These are phyloP conservation scores for Calidris pygmaea DNA, from an alignment of 2,113 vertebrate species.

Conservation along the genomic window DNA sequence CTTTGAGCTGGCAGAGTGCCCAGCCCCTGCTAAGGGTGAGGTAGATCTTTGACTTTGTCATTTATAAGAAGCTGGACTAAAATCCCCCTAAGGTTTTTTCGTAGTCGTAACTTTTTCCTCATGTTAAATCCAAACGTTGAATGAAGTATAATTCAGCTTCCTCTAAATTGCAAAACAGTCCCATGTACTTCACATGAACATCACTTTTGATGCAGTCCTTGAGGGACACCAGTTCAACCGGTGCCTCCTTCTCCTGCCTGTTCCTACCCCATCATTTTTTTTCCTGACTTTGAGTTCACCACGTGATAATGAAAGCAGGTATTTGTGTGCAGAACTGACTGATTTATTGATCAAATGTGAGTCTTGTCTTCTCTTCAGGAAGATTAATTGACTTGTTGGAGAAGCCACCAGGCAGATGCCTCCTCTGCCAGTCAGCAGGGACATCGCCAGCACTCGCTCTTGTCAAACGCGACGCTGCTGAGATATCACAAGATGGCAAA, in stretches of 20 bases:
- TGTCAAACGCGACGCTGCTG: not conserved
- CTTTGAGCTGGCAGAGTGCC: not conserved
- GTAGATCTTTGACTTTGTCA: not conserved
- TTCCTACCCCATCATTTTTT: not conserved
- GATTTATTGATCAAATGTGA: not conserved
- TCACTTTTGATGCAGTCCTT: not conserved
- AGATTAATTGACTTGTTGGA: not conserved
- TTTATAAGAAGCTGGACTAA: not conserved
- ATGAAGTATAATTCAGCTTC: not conserved
- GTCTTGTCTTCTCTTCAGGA: not conserved
- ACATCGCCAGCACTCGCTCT: not conserved
- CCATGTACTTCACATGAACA: not conserved
- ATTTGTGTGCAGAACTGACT: not conserved
- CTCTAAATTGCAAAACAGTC: not conserved
- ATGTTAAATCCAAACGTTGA: accelerated
- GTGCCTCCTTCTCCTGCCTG: not conserved
- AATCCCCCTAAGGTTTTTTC: not conserved
- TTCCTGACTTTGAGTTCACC: not conserved
- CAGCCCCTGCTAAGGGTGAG: not conserved
- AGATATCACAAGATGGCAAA: not conserved
- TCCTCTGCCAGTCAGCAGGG: not conserved
- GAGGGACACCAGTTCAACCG: not conserved
- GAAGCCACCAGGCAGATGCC: not conserved
- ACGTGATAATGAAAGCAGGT: not conserved
- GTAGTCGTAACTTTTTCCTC: not conserved